These are phyloP conservation scores for Etheostoma nigrum DNA, from an alignment of 2,797 vertebrate genomes.

Conservation along the genomic window DNA sequence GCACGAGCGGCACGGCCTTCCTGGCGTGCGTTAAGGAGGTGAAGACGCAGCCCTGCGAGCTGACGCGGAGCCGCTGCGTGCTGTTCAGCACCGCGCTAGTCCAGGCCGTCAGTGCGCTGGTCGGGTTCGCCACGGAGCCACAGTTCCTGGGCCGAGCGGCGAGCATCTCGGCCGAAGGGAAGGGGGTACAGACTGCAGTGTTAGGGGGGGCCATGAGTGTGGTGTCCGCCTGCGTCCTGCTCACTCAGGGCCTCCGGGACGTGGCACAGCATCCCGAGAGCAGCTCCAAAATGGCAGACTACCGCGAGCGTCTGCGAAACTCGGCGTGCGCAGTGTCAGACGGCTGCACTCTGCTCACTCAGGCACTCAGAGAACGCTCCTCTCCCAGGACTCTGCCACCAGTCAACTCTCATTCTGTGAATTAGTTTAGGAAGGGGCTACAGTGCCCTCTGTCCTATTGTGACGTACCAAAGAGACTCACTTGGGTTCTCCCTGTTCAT, in stretches of 20 bases:
- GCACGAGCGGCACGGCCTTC: slow-evolving; percentile 94
- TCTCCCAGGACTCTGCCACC: slow-evolving; percentile 98
- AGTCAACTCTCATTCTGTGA: slow-evolving; percentile 99
- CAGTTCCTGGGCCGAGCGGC: slow-evolving; percentile 96
- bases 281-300: slow-evolving; percentile 95
- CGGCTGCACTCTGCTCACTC: slow-evolving; percentile 97
- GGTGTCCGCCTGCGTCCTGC: slow-evolving; percentile 97
- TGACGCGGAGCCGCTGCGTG: slow-evolving; percentile 92
- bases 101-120: slow-evolving; percentile 94
- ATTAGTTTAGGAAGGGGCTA: slow-evolving; percentile 83
- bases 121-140: slow-evolving; percentile 97
- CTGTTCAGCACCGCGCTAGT: slow-evolving; percentile 94
- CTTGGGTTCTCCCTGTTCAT: slow-evolving; percentile 76
- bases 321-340: slow-evolving; percentile 97
- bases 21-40: slow-evolving; percentile 96
- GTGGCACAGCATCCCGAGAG: slow-evolving; percentile 96
- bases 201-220: slow-evolving; percentile 99
- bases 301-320: slow-evolving; percentile 94
- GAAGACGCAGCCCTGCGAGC: slow-evolving; percentile 94
- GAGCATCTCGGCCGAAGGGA: slow-evolving; percentile 91
- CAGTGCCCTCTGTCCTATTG: slow-evolving; percentile 58
- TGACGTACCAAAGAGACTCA: slow-evolving; percentile 91
- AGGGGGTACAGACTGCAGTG: slow-evolving; percentile 97
- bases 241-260: slow-evolving; percentile 98
- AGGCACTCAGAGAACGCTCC: slow-evolving; percentile 97